These are phyloP conservation scores for Mamestra configurata DNA, from an alignment of 1,140 invertebrate species.

Conservation along the genomic window DNA sequence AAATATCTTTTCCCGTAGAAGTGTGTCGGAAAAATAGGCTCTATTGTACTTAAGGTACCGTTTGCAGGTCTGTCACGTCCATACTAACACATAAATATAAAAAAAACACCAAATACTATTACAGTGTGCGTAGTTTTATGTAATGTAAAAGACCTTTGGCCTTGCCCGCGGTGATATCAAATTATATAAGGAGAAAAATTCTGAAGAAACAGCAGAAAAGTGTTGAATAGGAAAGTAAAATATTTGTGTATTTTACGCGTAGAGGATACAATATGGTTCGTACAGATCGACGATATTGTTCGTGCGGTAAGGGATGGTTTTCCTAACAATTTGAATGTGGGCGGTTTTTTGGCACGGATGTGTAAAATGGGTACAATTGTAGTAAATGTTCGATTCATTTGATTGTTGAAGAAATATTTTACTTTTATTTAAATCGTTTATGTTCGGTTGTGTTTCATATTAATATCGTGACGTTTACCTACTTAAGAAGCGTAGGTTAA, in stretches of 20 bases:
- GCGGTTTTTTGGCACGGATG: constrained; percentile 34
- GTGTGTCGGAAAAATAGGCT: background rate
- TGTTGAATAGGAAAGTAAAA: constrained; percentile 38
- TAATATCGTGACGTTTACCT: background rate
- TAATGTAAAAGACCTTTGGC: constrained; percentile 41
- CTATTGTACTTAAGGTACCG: constrained; percentile 15
- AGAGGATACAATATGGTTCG: constrained; percentile 15
- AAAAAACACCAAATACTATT: constrained; percentile 44
- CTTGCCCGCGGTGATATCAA: constrained; percentile 41
- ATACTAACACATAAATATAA: constrained; percentile 34
- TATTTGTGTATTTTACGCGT: constrained; percentile 36
- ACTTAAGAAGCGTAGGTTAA: too few relatives aligned
- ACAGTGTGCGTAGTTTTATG: constrained; percentile 38
- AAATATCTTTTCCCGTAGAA: background rate
- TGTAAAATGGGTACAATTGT: background rate
- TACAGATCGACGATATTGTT: constrained; percentile 21
- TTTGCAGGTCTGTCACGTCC: constrained; percentile 35
- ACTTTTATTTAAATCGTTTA: background rate
- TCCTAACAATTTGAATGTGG: constrained; percentile 21
- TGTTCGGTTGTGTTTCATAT: background rate
- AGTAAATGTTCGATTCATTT: constrained; percentile 11
- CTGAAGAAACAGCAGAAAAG: constrained; percentile 31
- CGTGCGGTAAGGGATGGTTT: background rate
- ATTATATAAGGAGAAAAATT: constrained; percentile 45
- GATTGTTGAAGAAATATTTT: constrained; percentile 9